Evolutionary conservation across 2,113 vertebrate species (phyloP), one percentile per base, ranked within the genome.

Genomic region (Scomber colias): DNA sequence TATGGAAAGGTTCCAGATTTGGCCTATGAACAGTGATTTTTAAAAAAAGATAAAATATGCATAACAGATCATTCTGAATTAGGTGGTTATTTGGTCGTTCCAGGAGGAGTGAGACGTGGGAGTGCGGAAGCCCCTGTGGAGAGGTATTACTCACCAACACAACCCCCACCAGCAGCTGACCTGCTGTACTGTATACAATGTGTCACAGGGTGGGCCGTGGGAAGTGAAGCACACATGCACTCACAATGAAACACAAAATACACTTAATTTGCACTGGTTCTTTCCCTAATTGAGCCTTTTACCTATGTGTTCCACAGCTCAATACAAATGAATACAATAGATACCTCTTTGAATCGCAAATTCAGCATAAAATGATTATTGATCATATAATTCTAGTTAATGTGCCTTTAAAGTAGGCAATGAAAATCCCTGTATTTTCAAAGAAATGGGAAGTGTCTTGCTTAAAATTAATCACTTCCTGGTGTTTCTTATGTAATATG

Each of bases 111-210:
- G 81, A 79, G 71, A 84, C 71, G 88, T 90, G 78, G 90, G 90
- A 81, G 89, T 82, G 64, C 54, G 81, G 80, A 61, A 81, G 79
- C 57, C 74, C 74, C 85, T 64, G 71, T 74, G 74, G 82, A 86
- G 88, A 85, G 76, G 78, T 27, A 87, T 93, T 89, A 89, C 88
- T 93, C 90, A 93, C 57, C 68, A 75, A 66, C 84, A 79, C 89
- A 78, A 56, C 88, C 85, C 83, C 83, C 89, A 88, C 79, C 69
- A 73, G 73, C 59, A 40, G 15, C 55, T 15, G 57, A 86, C 87
- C 88, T 85, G 88, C 81, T 80, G 90, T 67, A 68, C 49, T 81
- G 50, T 70, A 84, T 72, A 83, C 67, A 74, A 61, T 78, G 83
- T 81, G 83, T 86, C 82, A 84, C 70, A 76, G 81, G 66, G 84